phyloP scores from a whole-genome alignment of 35 echinoderm and acorn worm genomes.

The Heliocidaris erythrogramma region DNA sequence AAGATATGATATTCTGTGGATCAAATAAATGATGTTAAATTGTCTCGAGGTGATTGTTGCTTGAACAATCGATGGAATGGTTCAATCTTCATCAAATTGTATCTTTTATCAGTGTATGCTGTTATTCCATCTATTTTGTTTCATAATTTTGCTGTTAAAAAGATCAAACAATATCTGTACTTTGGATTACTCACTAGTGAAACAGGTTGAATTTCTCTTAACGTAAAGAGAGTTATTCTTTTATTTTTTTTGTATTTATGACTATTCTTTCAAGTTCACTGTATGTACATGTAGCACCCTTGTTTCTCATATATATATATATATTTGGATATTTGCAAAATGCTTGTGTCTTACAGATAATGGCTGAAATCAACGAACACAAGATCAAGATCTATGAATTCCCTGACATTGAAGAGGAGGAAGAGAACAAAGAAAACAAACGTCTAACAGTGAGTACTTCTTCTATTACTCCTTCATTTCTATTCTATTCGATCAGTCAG shows the following conservation, averaged over 20 bases:
- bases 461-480: background rate
- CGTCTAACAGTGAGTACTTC: slow-evolving; percentile 70
- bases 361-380: slow-evolving; percentile 94
- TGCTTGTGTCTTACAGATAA: slow-evolving; percentile 75
- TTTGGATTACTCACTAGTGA: too few relatives aligned
- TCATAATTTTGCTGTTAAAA: too few relatives aligned
- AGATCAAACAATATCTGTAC: too few relatives aligned
- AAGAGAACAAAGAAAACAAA: slow-evolving; percentile 93
- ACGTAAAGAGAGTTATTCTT: too few relatives aligned
- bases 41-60: too few relatives aligned
- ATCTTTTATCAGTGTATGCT: too few relatives aligned
- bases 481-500: background rate
- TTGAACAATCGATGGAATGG: too few relatives aligned
- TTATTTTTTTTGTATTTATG: background rate
- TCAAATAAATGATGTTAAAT: too few relatives aligned
- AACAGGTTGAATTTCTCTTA: too few relatives aligned
- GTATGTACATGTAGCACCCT: background rate
- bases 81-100: too few relatives aligned
- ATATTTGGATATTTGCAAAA: background rate
- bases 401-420: slow-evolving; percentile 96
- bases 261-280: background rate
- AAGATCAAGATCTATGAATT: slow-evolving; percentile 99
- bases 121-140: too few relatives aligned
- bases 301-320: background rate
- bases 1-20: too few relatives aligned